Base-by-base conservation (phyloP, 2,888 invertebrate species). In the Heteromurus nitidus region DNA sequence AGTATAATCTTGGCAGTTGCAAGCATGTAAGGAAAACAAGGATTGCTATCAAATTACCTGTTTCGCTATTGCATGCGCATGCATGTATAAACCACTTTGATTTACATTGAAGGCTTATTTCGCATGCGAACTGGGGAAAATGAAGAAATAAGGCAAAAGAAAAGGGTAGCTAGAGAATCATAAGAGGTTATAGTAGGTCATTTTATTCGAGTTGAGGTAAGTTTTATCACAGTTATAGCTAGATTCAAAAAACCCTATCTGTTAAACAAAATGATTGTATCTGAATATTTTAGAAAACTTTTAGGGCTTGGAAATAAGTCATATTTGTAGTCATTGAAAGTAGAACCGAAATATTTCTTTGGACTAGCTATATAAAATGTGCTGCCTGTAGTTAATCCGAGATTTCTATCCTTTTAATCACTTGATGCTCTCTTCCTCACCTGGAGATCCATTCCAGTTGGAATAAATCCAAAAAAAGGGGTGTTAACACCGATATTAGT, bases 51-150 rank as follows among this genome's bases (percentile, higher is more conserved):
- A 60, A 42, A 68, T 74, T 74, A 74, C 62, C 13, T 24, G 31
- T 64, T 36, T 65, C 44, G n/a, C 20, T 65, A 26, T 22, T 30
- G n/a, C 44, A 62, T 36, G 24, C 44, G 24, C 44, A 28, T 24
- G 11, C 36, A 55, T 55, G 75, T n/a, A n/a, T n/a, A n/a, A n/a
- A n/a, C n/a, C n/a, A n/a, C 60, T 68, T 31, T 67, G 75, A 75
- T 75, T 75, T 75, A 75, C 75, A 67, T 68, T 65, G 42, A 44
- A 75, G 75, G 62, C 65, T 65, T 36, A 75, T 68, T 75, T 75
- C 44, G 75, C 75, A 67, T 75, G 75, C 44, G 60, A 16, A 47
- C 67, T 68, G 44, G 58, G 28, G 30, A 75, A 47, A 64, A n/a
- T 36, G 31, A n/a, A 30, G 65, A 5, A 24, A 64, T 60, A 68